Evolutionary conservation across 2,888 invertebrate species (phyloP).

Genomic region (Mamestra brassicae): DNA sequence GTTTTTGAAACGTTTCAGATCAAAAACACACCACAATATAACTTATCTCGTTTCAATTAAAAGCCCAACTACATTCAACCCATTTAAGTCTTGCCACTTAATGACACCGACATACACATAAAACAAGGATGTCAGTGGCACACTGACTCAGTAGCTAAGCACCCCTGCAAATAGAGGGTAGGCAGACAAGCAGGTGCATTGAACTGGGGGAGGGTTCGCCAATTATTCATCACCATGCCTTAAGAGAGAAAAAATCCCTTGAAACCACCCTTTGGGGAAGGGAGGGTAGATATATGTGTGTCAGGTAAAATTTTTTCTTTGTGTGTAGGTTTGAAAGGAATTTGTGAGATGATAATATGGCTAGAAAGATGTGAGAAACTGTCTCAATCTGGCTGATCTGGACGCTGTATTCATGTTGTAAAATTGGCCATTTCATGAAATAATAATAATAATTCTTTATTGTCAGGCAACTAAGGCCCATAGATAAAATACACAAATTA

Average conservation of each 20-base stretch:
- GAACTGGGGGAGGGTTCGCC: constrained; percentile 74
- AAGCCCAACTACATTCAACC: not conserved
- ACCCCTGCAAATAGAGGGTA: constrained; percentile 66
- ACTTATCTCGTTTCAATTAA: not conserved
- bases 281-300: constrained; percentile 30
- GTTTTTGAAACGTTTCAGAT: too few species aligned
- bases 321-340: not conserved
- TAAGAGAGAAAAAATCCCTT: constrained; percentile 72
- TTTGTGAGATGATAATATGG: not conserved
- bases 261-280: constrained; percentile 63
- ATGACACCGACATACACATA: constrained; percentile 48
- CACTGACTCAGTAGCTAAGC: constrained; percentile 73
- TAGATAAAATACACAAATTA: too few species aligned
- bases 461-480: too few species aligned
- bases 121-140: constrained; percentile 73
- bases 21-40: not conserved
- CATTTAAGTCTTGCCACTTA: constrained; percentile 23
- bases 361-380: not conserved
- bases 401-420: too few species aligned
- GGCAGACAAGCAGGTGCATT: constrained; percentile 72
- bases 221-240: constrained; percentile 81
- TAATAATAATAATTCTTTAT: too few species aligned
- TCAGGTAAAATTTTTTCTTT: constrained; percentile 29
- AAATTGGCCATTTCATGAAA: too few species aligned
- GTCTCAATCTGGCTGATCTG: not conserved